These are phyloP conservation scores for Garra rufa DNA, from an alignment of 2,113 vertebrate species.

Conservation along the genomic window DNA sequence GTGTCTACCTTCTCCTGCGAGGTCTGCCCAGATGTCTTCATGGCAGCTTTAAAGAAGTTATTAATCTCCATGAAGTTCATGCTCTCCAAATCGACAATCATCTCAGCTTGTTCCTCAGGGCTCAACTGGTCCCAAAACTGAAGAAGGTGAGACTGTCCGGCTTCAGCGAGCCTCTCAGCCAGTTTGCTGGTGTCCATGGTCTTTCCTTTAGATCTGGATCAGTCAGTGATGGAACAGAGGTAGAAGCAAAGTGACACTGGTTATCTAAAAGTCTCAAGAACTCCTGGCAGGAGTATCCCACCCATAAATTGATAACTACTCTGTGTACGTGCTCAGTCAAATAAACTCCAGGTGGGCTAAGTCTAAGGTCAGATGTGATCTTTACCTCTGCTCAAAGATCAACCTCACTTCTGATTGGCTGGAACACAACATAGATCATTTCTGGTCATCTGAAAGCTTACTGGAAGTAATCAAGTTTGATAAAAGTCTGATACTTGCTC, in stretches of 20 bases:
- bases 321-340: constrained; percentile 7
- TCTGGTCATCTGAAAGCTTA: neutral
- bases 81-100: constrained; percentile 76
- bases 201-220: constrained; percentile 31
- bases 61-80: constrained; percentile 86
- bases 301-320: constrained; percentile 36
- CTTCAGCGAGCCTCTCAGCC: constrained; percentile 68
- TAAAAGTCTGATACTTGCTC: neutral
- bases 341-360: neutral
- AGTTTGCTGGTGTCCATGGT: constrained; percentile 62
- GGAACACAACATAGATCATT: neutral
- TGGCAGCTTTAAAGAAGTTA: constrained; percentile 83
- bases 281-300: neutral
- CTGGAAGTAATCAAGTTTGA: neutral
- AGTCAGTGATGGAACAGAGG: neutral
- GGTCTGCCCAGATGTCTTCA: constrained; percentile 68
- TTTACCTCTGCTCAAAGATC: neutral
- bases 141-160: constrained; percentile 85
- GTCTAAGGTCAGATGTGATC: neutral
- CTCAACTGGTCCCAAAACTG: constrained; percentile 84
- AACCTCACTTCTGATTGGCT: neutral
- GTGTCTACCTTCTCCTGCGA: constrained; percentile 80
- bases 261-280: neutral
- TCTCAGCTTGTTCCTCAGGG: constrained; percentile 69
- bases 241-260: constrained; percentile 13